Conservation (phyloP, 2,797 vertebrate species). For the Neostethus bicornis region DNA sequence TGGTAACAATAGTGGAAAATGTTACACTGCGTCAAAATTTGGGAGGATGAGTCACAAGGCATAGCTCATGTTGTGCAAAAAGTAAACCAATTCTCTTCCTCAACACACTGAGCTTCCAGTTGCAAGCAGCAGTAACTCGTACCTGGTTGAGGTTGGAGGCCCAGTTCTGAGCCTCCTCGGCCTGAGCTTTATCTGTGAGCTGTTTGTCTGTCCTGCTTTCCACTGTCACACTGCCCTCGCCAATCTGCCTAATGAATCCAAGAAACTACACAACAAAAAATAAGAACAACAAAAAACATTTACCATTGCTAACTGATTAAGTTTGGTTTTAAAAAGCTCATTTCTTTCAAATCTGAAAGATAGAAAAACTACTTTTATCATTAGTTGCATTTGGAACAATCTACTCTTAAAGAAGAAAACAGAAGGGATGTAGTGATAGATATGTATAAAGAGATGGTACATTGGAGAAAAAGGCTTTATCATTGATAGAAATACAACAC, state of each 20-base stretch:
- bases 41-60: constrained; percentile 59
- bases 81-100: constrained; percentile 35
- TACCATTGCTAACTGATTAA: constrained; percentile 52
- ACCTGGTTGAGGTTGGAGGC: constrained; percentile 99
- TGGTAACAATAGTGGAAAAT: constrained; percentile 70
- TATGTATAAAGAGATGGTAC: constrained; percentile 37
- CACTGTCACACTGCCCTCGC: constrained; percentile 98
- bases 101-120: constrained; percentile 33
- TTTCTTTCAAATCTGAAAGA: constrained; percentile 11
- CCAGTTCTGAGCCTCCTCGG: constrained; percentile 96
- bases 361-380: neutral
- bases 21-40: constrained; percentile 55
- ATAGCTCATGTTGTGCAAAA: constrained; percentile 46
- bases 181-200: constrained; percentile 89
- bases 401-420: constrained; percentile 25
- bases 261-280: constrained; percentile 91
- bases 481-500: constrained; percentile 30
- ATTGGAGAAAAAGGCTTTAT: constrained; percentile 4
- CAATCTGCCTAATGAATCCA: constrained; percentile 99
- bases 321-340: constrained; percentile 19
- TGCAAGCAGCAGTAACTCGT: constrained; percentile 72
- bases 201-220: constrained; percentile 93
- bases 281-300: constrained; percentile 63
- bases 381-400: constrained; percentile 9
- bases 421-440: constrained; percentile 51